Percentiles rank a stretch among this genome's conserved stretches.
Conservation (phyloP, 1,140 invertebrate genomes). For the Teleogryllus occipitalis region DNA sequence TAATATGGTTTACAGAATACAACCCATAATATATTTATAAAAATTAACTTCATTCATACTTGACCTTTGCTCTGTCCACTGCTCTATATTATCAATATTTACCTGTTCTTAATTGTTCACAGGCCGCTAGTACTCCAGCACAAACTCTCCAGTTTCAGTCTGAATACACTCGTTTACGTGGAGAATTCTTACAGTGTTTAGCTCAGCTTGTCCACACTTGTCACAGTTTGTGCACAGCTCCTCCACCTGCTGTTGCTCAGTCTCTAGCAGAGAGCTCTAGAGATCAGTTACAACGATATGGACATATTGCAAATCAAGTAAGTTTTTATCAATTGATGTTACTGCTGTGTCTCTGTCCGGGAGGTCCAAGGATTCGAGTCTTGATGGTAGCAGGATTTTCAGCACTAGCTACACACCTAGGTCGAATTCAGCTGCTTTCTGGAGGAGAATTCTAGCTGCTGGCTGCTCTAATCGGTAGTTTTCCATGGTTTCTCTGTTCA, state of each 20-base stretch:
- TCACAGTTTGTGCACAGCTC: conserved; percentile 76
- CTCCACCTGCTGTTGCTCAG: conserved; percentile 83
- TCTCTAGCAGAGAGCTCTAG: conserved; percentile 66
- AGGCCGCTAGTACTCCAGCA: conserved; percentile 58
- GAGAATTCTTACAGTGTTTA: conserved; percentile 68
- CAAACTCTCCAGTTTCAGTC: conserved; percentile 65
- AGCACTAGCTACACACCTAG: too few species aligned
- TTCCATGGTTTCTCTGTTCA: too few species aligned
- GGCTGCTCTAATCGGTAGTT: too few species aligned
- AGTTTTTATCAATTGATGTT: conserved; percentile 11
- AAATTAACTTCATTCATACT: background rate
- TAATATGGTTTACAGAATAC: background rate
- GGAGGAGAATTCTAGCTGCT: too few species aligned
- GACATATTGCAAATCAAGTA: conserved; percentile 69
- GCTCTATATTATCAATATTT: background rate
- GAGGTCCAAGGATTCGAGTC: too few species aligned
- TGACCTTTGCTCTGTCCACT: background rate
- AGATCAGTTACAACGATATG: conserved; percentile 74
- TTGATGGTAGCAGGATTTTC: too few species aligned
- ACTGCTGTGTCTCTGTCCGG: too few species aligned
- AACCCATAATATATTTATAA: background rate
- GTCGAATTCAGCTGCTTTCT: too few species aligned
- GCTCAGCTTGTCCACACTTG: conserved; percentile 67
- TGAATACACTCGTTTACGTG: conserved; percentile 64
- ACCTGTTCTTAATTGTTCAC: conserved; percentile 19